Base-by-base conservation (phyloP, 2,888 invertebrate species). In the Hipparchia sbordonii region DNA sequence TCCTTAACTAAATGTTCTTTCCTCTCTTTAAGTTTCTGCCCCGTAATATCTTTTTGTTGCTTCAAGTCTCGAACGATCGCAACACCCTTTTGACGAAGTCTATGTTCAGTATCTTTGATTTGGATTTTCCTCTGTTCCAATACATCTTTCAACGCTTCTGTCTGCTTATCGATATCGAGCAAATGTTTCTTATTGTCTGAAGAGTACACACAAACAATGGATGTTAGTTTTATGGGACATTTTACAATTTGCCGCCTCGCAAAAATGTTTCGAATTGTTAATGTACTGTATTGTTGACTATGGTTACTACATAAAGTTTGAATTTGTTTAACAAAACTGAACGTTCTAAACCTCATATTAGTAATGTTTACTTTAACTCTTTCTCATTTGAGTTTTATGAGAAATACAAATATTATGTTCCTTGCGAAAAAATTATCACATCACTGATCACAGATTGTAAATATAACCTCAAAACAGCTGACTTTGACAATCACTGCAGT, bases 1-100 rank as follows among this genome's bases (percentile, higher is more conserved):
- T 97, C 96, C 84, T 96, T 95, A 6, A 97, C 94, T 60, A 97
- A 87, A 70, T 95, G 90, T 80, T 95, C 95, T 76, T 95, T 95
- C 79, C 94, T 95, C 69, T 94, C 94, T 82, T 94, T 92, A n/a
- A 94, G 73, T 78, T 87, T 93, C 72, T 89, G 88, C 33, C 86
- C 91, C 9, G 94, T 92, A 2, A 91, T 79, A 78, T 91, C 88
- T 76, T 87, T 92, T 72, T 94, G 92, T 66, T 92, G 89, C 76
- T 86, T 92, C 66, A 94, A 87, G 74, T 93, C 93, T 65, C 89
- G 87, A 4, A 94, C 92, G 62, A 94, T 77, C 79, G 92, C 89
- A 76, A 89, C 92, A 60, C 94, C 85, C 77, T 82, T 89, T 77
- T 84, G 86, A 57, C 93, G 85, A 48, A 96, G 85, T 82, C 88